Evolutionary conservation across 2,797 vertebrate species (phyloP), one percentile per base, ranked within the genome.

Genomic region (Lithobates pipiens): DNA sequence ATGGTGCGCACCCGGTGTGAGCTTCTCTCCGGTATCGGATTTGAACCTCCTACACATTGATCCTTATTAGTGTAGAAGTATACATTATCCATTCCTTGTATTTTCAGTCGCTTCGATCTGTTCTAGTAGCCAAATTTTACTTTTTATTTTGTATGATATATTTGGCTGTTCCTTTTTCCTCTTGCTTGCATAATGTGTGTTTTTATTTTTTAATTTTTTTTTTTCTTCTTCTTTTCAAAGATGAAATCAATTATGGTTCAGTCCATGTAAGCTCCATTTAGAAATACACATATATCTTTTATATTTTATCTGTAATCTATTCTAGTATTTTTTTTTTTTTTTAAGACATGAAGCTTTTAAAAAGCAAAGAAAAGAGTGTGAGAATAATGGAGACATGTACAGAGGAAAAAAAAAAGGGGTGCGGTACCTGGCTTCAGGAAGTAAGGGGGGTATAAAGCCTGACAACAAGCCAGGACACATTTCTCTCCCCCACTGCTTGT

Each of bases 71-170:
- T 95, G 90, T 95, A 95, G 94, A 39, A 90, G 93, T 95, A 81
- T 93, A 94, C 96, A 96, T 96, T 96, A 97, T 96, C 96, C 97
- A 98, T 98, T 99, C 97, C 97, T 96, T 95, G 95, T 97, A 96
- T 96, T 95, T 29, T 93, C 93, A 95, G 92, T 94, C 92, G 94
- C 94, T 96, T 96, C 93, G 91, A 95, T 94, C 93, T 93, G 93
- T 91, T 87, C 39, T 76, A 92, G 95, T 95, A 96, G 95, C 94
- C 91, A 91, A 93, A 91, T 95, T 94, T 39, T 92, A 89, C 91
- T 75, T 83, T 91, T 76, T 86, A 77, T 83, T 88, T 91, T 93
- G 92, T 93, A 91, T 90, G 90, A 92, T 91, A 94, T 93, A 92
- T 91, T 93, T 93, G 93, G 94, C 93, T 92, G 92, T 94, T 95